Conservation (phyloP, 2,888 invertebrate genomes). For the Cantharis flavilabris region DNA sequence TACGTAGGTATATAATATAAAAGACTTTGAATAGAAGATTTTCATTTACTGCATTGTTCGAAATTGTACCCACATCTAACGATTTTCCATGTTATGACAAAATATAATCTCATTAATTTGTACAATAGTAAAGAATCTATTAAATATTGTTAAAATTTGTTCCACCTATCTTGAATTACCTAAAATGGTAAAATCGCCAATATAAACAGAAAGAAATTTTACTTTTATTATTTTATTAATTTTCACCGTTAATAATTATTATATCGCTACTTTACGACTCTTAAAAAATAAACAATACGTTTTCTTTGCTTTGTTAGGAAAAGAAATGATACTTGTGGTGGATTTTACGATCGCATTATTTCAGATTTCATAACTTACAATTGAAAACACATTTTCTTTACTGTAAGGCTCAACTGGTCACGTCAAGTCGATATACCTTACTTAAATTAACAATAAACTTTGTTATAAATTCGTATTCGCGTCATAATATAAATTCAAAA, state of each 20-base stretch:
- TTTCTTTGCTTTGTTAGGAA: neutral
- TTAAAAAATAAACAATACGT: neutral
- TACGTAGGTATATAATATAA: neutral
- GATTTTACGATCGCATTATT: neutral
- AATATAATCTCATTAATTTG: too few relatives aligned
- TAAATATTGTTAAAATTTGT: neutral
- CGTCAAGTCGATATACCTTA: neutral
- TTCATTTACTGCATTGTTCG: neutral
- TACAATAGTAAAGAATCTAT: neutral
- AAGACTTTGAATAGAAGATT: neutral
- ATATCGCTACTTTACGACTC: neutral
- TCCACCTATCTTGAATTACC: neutral
- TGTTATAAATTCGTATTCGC: neutral
- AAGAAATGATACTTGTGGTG: neutral
- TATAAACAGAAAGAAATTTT: neutral
- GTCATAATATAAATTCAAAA: neutral
- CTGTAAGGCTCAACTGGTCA: neutral
- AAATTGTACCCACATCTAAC: neutral
- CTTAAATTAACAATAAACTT: neutral
- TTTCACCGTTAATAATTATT: neutral
- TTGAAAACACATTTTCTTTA: neutral
- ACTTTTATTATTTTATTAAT: neutral
- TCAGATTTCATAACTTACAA: neutral
- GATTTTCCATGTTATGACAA: neutral
- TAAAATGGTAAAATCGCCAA: neutral